Base-by-base conservation (phyloP, 35 echinoderm and acorn worm species). In the Holothuria glaberrima region DNA sequence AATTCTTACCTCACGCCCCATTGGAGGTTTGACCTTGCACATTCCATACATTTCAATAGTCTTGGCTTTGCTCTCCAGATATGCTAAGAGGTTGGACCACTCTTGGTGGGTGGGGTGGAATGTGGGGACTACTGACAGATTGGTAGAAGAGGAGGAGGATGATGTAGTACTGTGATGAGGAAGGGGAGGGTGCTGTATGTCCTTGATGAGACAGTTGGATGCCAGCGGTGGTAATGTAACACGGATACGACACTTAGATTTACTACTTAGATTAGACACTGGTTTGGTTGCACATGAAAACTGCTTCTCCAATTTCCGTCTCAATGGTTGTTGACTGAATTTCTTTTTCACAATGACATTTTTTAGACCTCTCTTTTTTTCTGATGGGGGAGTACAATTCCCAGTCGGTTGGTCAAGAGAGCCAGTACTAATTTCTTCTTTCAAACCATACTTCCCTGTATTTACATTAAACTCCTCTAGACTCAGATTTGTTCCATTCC, bases 21-120 rank as follows among this genome's bases (percentile, higher is more conserved):
- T 56, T 65, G 97, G 97, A 35, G 97, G 97, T 28, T 93, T 91
- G 31, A 99, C 86, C 75, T 94, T 99, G 80, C 97, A 99, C 91
- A 99, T 93, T 9, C 97, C 97, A 65, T 60, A 81, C 2, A 30
- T 60, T 29, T 91, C 82, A 25, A 92, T 87, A 22, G 89, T 92
- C 20, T 86, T 88, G 0, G 93, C 80, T 22, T 92, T 92, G 0
- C 81, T 71, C 18, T 82, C 70, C 60, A 95, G 82, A 85, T 91
- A 98, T 13, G 75, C 84, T 38, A 93, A 86, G 6, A 93, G 97
- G 84, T 99, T 89, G 61, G 67, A 74, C 97, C 97, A 99, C 83
- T 95, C 88, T 54, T 92, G 91, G 54, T 45, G 52, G 35, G 71
- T 93, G 6, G 93, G 93, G 33, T 90, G 80, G 34, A 95, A 88